A percentile compares a stretch with the other conserved stretches of the same genome.
phyloP scores from a whole-genome alignment of 2,888 invertebrate species.

The Oligia latruncula region DNA sequence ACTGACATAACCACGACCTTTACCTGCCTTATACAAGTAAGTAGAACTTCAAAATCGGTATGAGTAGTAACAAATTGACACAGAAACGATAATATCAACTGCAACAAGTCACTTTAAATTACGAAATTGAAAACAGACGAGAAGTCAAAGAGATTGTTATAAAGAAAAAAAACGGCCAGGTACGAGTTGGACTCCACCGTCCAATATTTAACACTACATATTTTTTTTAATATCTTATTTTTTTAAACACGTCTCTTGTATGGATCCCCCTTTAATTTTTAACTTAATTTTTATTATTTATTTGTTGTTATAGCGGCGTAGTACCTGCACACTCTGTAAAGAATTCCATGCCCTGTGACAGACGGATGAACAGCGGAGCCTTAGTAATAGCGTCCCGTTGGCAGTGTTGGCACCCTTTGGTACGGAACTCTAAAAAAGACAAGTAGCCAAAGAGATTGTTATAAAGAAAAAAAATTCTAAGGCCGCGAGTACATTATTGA shows the following conservation, averaged over 20 bases:
- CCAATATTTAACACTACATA: not conserved
- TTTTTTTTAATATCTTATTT: not conserved
- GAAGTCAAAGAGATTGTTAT: conserved; percentile 52
- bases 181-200: not conserved
- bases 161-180: conserved; percentile 39
- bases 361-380: not conserved
- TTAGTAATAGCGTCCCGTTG: not conserved
- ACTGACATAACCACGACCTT: conserved; percentile 55
- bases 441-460: conserved; percentile 55
- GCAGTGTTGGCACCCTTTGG: not conserved
- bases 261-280: not conserved
- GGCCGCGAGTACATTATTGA: conserved; percentile 42
- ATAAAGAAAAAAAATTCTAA: conserved; percentile 43
- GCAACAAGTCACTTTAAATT: conserved; percentile 33
- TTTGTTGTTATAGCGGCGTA: not conserved
- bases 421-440: conserved; percentile 32
- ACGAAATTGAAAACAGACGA: conserved; percentile 57
- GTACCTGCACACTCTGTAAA: no score
- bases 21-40: conserved; percentile 18
- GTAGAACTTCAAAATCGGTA: conserved; percentile 37
- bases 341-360: not conserved
- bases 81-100: conserved; percentile 45
- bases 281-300: not conserved
- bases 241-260: no score
- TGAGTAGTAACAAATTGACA: conserved; percentile 59